Evolutionary conservation across 2,113 vertebrate genomes (phyloP).

Genomic region (Synodontis membranacea): DNA sequence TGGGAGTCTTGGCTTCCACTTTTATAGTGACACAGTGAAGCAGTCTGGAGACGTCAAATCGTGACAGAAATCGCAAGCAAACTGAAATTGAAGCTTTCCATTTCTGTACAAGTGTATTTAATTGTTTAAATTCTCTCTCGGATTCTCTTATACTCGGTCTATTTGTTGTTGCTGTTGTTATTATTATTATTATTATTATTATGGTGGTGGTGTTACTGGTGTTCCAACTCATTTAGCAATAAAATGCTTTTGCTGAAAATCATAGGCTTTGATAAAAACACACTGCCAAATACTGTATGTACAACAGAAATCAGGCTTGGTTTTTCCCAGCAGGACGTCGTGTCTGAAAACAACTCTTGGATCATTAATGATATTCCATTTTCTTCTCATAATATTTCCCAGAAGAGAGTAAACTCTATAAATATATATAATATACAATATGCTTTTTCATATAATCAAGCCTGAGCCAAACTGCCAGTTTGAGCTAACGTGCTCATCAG

Average conservation of each 20-base stretch:
- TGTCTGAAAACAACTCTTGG: not conserved
- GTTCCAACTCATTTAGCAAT: not conserved
- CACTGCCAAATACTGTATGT: not conserved
- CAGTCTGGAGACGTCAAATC: constrained; percentile 99
- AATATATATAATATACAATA: too few relatives aligned
- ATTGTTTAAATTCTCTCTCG: too few relatives aligned
- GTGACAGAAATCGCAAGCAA: constrained; percentile 99
- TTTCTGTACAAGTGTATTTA: not conserved
- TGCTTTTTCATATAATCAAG: too few relatives aligned
- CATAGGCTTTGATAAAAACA: not conserved
- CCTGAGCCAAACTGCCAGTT: too few relatives aligned
- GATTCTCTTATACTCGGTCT: not conserved
- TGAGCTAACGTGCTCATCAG: not conserved
- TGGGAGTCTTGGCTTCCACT: not conserved
- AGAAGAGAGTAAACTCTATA: not conserved
- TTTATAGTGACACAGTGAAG: constrained; percentile 86
- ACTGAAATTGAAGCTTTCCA: constrained; percentile 61
- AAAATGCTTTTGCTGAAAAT: not conserved
- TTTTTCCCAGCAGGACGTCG: not conserved
- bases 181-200: not conserved
- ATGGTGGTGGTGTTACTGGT: not conserved
- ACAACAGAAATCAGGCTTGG: not conserved
- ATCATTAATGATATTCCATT: not conserved
- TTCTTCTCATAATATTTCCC: not conserved
- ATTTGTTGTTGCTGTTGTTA: not conserved